Percentiles rank a stretch among this genome's conserved stretches.
Evolutionary conservation across 2,113 vertebrate species (phyloP).

Genomic region (Orcinus orca): DNA sequence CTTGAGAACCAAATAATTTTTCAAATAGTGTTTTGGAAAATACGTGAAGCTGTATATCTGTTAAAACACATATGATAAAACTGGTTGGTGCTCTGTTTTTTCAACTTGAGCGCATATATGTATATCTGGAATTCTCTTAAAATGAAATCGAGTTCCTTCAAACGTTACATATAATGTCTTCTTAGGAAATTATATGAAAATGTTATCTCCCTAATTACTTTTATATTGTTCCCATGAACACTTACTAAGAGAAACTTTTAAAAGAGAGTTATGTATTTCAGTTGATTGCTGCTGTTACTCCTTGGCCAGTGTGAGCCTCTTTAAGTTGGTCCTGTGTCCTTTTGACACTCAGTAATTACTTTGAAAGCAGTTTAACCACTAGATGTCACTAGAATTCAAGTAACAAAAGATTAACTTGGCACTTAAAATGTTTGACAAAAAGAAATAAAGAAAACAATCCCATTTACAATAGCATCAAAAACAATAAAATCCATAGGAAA

Average conservation of each 20-base stretch:
- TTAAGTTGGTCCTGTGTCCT: neutral
- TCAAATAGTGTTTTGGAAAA: neutral
- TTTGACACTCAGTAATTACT: neutral
- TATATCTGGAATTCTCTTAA: neutral
- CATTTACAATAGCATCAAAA: neutral
- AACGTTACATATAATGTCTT: neutral
- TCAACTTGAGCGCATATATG: neutral
- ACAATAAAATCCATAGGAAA: neutral
- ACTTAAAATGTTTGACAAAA: constrained; percentile 1
- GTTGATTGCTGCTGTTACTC: neutral
- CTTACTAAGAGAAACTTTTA: neutral
- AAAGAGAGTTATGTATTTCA: neutral
- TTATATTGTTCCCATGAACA: neutral
- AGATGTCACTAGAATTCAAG: constrained; percentile 75
- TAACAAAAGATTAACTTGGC: neutral
- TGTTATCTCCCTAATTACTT: neutral
- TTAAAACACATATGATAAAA: neutral
- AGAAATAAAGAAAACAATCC: neutral
- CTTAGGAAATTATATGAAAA: neutral
- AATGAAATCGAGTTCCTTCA: neutral
- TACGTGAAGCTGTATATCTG: neutral
- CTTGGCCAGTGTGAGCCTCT: neutral
- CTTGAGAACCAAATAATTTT: neutral
- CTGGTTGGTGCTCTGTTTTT: neutral
- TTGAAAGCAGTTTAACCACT: constrained; percentile 63